Percentiles rank a stretch among this genome's conserved stretches.
Conservation (phyloP, 2,113 vertebrate species). For the Falco punctatus region DNA sequence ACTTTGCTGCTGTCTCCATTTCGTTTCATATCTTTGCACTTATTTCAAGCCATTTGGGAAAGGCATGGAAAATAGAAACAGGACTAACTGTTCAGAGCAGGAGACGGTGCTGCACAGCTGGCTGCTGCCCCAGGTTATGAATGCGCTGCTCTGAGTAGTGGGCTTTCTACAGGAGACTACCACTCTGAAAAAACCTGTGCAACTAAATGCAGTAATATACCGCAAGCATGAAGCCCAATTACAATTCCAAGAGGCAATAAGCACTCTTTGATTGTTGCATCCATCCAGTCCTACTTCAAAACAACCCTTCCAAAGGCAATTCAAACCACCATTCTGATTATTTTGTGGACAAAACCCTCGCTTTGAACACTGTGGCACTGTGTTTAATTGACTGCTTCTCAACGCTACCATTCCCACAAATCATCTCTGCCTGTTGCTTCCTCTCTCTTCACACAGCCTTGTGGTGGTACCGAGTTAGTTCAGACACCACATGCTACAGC, state of each 20-base stretch:
- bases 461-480: neutral
- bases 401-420: neutral
- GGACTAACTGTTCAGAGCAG: neutral
- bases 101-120: neutral
- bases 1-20: neutral
- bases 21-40: neutral
- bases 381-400: neutral
- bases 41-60: neutral
- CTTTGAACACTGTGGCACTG: neutral
- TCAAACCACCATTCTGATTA: neutral
- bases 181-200: neutral
- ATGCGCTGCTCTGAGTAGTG: accelerated
- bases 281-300: neutral
- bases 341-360: neutral
- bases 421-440: neutral
- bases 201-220: neutral
- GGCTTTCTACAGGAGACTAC: neutral
- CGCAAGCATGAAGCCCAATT: neutral
- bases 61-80: neutral
- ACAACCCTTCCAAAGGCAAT: neutral
- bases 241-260: neutral
- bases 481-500: neutral
- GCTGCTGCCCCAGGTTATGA: neutral
- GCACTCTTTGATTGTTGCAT: neutral
- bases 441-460: neutral